Percentiles rank a stretch among this genome's conserved stretches.
Evolutionary conservation across 1,140 invertebrate genomes (phyloP).

Genomic region (Drosophila sproati): DNA sequence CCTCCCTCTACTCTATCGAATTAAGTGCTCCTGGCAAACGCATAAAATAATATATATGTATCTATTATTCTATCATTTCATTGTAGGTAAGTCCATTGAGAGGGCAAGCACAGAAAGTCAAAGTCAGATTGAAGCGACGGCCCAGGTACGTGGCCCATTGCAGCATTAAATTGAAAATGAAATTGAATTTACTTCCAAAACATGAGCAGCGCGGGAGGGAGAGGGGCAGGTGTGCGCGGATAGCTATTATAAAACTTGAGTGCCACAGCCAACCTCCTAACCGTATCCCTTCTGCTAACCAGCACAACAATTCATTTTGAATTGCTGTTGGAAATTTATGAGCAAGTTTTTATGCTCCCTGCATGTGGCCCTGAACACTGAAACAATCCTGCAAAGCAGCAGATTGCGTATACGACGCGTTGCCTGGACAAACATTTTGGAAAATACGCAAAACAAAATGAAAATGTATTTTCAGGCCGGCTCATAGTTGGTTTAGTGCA

Average conservation of each 20-base stretch:
- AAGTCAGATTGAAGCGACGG: constrained; percentile 46
- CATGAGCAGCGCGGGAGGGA: constrained; percentile 13
- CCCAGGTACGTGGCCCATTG: constrained; percentile 60
- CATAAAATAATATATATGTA: constrained; percentile 63
- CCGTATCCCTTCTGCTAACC: constrained; percentile 36
- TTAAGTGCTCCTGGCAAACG: constrained; percentile 12
- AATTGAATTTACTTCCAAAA: constrained; percentile 69
- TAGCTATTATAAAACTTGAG: constrained; percentile 64
- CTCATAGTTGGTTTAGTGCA: constrained; percentile 2
- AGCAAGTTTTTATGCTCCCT: constrained; percentile 67
- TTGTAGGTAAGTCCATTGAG: constrained; percentile 76
- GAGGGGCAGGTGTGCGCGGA: too few relatives aligned
- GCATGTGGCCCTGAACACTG: constrained; percentile 52
- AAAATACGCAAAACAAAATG: constrained; percentile 35
- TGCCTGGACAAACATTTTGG: constrained; percentile 24
- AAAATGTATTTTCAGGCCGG: too few relatives aligned
- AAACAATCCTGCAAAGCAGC: constrained; percentile 2
- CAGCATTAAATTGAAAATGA: constrained; percentile 82
- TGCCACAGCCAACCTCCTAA: background rate
- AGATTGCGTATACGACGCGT: constrained; percentile 50
- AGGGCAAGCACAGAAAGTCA: constrained; percentile 46
- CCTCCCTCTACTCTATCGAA: background rate
- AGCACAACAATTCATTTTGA: constrained; percentile 69
- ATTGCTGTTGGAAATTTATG: constrained; percentile 70
- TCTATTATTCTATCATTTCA: constrained; percentile 75